Conservation (phyloP, 2,888 invertebrate genomes). For the Eristalis intricaria region DNA sequence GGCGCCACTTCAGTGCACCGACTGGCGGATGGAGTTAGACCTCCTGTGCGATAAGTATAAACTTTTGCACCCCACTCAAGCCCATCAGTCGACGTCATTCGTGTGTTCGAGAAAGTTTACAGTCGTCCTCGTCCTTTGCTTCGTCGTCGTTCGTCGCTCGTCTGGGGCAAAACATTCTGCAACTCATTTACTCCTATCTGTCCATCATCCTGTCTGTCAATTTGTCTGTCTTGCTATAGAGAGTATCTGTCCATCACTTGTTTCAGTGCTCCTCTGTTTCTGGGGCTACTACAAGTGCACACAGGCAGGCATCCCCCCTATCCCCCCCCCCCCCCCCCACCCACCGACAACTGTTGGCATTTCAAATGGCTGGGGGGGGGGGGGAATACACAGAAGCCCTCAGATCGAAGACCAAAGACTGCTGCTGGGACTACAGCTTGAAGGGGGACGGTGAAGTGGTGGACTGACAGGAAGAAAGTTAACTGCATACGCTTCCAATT, state of each 20-base stretch:
- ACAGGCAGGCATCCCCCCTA: constrained; percentile 46
- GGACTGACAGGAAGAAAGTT: constrained; percentile 59
- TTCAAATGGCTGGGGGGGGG: neutral
- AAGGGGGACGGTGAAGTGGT: neutral
- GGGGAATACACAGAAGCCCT: neutral
- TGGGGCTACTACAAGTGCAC: constrained; percentile 1
- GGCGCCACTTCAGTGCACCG: constrained; percentile 2
- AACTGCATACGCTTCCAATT: constrained; percentile 70
- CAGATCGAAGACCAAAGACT: neutral
- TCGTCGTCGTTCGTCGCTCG: constrained; percentile 23
- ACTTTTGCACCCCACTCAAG: constrained; percentile 46
- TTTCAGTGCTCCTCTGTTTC: constrained; percentile 44
- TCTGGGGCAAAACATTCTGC: constrained; percentile 75
- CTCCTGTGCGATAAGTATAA: constrained; percentile 34
- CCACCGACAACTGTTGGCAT: neutral
- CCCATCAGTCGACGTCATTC: constrained; percentile 65
- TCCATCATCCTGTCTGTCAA: constrained; percentile 82
- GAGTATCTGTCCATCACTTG: constrained; percentile 72
- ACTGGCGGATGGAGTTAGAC: neutral
- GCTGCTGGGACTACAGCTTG: neutral
- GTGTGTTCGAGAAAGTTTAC: constrained; percentile 62
- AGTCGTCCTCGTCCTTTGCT: constrained; percentile 20
- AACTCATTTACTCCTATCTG: constrained; percentile 81
- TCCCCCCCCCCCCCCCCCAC: neutral
- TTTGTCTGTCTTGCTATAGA: constrained; percentile 78